Evolutionary conservation across 2,888 invertebrate genomes (phyloP), one percentile per base, ranked within the genome.

Genomic region (Torymus tubicola): DNA sequence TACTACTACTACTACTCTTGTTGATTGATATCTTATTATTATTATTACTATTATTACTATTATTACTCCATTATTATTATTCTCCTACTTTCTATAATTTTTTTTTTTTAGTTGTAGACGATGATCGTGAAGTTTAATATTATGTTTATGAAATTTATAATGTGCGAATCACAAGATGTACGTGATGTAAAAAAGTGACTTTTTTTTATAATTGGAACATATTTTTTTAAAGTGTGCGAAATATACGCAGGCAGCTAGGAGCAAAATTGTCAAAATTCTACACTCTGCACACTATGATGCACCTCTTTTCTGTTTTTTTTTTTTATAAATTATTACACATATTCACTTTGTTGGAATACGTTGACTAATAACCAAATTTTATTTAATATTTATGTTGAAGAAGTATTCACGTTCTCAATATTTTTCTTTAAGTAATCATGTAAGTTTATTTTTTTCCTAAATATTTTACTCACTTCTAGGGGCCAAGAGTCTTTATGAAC

Each of bases 21-120:
- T 58, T 79, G 71, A 75, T 65, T 42, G 42, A 42, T 42, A 42
- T 31, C n/a, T n/a, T n/a, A n/a, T n/a, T n/a, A n/a, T n/a, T n/a
- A n/a, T n/a, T 31, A 31, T 31, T 80, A 81, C 68, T 78, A 42
- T 42, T 42, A 42, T 42, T 42, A 42, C 42, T 42, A 42, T 64
- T 65, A 11, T 75, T 67, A 67, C 72, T 79, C 24, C 72, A 55
- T 77, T 69, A 18, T 24, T 61, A 11, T 63, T 52, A 24, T 53
- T 63, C 16, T 63, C n/a, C 24, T 60, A 52, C n/a, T 61, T 55
- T 60, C 50, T 76, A 18, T n/a, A n/a, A n/a, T 67, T 70, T 53
- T 67, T 79, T 42, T 79, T 72, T 75, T 81, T 63, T 82, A 80
- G 80, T 82, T 70, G 42, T 82, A 73, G 77, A 80, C 65, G 67